These are phyloP conservation scores for Indri indri DNA, from an alignment of 2,113 vertebrate species.

Conservation along the genomic window DNA sequence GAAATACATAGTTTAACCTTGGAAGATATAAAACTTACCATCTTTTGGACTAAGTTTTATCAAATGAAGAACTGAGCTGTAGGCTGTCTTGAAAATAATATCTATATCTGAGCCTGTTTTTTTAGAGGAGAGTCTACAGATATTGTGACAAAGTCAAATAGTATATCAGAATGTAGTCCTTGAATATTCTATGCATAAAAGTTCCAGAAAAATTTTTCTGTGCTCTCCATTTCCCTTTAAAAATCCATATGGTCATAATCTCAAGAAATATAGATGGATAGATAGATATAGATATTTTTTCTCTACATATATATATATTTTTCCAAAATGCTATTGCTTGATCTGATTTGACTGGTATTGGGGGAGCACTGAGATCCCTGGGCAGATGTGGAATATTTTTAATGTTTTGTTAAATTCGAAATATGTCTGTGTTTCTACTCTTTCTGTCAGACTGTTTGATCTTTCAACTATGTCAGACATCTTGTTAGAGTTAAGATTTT, in stretches of 20 bases:
- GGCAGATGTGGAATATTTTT: neutral
- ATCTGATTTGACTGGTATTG: neutral
- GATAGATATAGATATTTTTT: neutral
- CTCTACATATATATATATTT: neutral
- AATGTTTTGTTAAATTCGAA: conserved; percentile 49
- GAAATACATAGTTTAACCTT: neutral
- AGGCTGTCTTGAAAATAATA: neutral
- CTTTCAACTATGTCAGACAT: conserved; percentile 45
- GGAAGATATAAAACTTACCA: neutral
- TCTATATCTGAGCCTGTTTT: neutral
- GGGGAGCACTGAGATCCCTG: neutral
- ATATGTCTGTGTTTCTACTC: conserved; percentile 53
- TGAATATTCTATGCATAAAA: neutral
- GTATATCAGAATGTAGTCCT: neutral
- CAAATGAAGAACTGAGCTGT: neutral
- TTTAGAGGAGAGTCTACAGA: neutral
- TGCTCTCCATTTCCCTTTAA: neutral
- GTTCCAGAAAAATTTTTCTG: neutral
- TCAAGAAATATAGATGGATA: neutral
- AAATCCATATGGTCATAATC: neutral
- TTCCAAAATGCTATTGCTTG: neutral
- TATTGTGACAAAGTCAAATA: neutral
- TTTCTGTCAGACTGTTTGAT: conserved; percentile 59
- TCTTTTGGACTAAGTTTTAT: neutral
- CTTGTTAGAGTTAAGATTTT: conserved; percentile 60